Evolutionary conservation across 2,797 vertebrate species (phyloP).

Genomic region (Rhynchonycteris naso): DNA sequence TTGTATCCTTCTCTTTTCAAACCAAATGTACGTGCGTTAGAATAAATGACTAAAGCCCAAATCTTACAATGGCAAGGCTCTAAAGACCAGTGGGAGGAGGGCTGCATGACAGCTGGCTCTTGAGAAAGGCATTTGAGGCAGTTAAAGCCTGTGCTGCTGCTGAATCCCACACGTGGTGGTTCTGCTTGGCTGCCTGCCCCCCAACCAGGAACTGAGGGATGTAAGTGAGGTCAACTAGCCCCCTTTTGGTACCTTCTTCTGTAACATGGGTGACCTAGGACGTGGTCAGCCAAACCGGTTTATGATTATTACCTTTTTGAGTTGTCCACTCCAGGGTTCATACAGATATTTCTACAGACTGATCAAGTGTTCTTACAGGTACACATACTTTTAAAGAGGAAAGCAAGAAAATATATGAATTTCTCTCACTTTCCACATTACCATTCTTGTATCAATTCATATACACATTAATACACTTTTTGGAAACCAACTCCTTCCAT

Average conservation of each 20-base stretch:
- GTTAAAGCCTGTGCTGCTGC: too few species aligned
- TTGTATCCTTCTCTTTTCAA: not conserved
- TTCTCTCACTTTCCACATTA: not conserved
- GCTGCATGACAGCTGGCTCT: not conserved
- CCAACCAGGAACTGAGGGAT: not conserved
- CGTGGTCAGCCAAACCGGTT: not conserved
- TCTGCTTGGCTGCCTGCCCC: not conserved
- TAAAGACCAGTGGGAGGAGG: not conserved
- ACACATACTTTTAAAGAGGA: not conserved
- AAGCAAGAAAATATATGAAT: not conserved
- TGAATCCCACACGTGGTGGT: not conserved
- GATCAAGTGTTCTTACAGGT: not conserved
- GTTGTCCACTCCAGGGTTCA: not conserved
- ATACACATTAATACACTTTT: slow-evolving; percentile 27
- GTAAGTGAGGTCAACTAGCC: not conserved
- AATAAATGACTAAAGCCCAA: fast-evolving
- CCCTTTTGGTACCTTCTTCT: not conserved
- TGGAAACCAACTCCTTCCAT: not conserved
- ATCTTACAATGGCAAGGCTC: not conserved
- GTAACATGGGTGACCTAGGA: not conserved
- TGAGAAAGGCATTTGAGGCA: not conserved
- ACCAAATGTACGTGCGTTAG: not conserved
- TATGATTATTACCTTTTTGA: not conserved
- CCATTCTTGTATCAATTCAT: not conserved
- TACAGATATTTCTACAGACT: not conserved